A percentile compares a stretch with the other conserved stretches of the same genome.
Conservation (phyloP, 2,113 vertebrate genomes). For the Erinaceus europaeus region DNA sequence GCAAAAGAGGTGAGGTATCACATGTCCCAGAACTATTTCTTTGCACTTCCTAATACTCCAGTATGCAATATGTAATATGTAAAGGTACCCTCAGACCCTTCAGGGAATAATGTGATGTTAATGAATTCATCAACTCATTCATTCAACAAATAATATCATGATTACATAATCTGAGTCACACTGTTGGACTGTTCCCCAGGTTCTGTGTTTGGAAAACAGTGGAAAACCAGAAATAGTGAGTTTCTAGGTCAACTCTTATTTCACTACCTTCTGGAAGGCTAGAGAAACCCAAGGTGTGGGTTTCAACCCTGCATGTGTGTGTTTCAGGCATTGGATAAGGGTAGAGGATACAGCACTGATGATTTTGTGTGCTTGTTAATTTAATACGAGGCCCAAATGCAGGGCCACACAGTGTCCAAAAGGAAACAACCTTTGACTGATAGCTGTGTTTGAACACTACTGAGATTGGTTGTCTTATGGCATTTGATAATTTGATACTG, state of each 20-base stretch:
- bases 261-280: neutral
- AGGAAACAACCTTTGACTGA: neutral
- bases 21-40: neutral
- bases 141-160: neutral
- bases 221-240: neutral
- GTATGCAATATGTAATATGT: neutral
- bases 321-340: neutral
- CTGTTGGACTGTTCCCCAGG: no score
- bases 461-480: slow-evolving; percentile 13
- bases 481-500: slow-evolving; percentile 7
- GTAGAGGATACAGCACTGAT: neutral
- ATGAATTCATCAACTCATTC: neutral
- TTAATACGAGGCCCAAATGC: neutral
- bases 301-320: neutral
- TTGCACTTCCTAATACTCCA: neutral
- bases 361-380: neutral
- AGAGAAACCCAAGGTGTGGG: neutral
- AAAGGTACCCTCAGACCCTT: neutral
- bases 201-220: neutral
- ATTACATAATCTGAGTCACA: neutral
- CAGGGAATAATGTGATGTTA: neutral
- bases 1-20: neutral
- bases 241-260: neutral
- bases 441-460: neutral
- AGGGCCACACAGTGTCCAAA: neutral